Base-by-base conservation (phyloP, 2,797 vertebrate genomes). In the Hyperoplus lanceolatus region DNA sequence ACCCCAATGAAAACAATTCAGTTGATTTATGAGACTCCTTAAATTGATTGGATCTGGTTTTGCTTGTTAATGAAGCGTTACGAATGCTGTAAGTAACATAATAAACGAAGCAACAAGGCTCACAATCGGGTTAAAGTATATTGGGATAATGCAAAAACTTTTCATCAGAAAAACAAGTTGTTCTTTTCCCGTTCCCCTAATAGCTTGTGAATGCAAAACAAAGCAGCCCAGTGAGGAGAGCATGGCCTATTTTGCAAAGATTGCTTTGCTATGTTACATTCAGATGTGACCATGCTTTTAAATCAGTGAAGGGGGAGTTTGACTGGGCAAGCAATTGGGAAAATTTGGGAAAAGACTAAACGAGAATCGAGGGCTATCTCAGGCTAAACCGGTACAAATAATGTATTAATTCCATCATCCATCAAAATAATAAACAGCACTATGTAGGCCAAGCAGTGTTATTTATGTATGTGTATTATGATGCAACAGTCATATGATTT, bases 291-390 rank as follows among this genome's bases (percentile, higher is more conserved):
- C 6, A 4, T 29, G 48, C 46, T 53, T 73, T 69, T 72, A 41
- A 29, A 62, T 66, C 29, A 48, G 5, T 49, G 39, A 15, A 51
- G 57, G 57, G 51, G 54, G 62, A 49, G 58, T 63, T 46, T 18
- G 36, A 77, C 57, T 14, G 2, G 48, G 54, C 48, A 61, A 50
- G 67, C 55, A 64, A 81, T 77, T 72, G 46, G 49, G 41, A 70
- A 2, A 65, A 5, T 65, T 43, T 57, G n/a, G 58, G 29, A 59
- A 61, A 57, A 50, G 29, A 36, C 6, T 49, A 41, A 46, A 15
- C 6, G 15, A 29, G 36, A 53, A 64, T 51, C 0, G 1, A 18
- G 57, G 18, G 7, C 16, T 21, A 74, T 45, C 8, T 29, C 29
- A 29, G 29, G 29, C 29, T 29, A 29, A 29, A 29, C 29, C 29